Base-by-base conservation (phyloP, 1,140 invertebrate genomes). In the honey bee (Apis mellifera) region DNA sequence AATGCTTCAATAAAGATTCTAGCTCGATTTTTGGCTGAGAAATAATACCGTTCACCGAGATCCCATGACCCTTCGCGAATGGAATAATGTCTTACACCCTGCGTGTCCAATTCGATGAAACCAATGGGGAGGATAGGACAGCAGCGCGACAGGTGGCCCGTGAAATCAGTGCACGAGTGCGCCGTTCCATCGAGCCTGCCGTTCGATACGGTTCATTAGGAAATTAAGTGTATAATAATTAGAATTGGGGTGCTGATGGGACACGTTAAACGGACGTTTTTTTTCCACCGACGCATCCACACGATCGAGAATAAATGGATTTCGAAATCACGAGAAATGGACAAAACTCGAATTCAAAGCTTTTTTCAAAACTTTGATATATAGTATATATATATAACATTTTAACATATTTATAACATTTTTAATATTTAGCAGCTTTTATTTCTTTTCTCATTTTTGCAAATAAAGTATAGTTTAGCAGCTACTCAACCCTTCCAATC, bases 121-220 rank as follows among this genome's bases (percentile, higher is more conserved):
- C 87, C 84, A 87, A 90, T 86, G 86, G 89, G 90, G 90, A 86
- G 90, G 86, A 87, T 83, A 87, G 86, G 52, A 86, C 85, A 88
- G 72, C 70, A 86, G 84, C 85, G 92, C 90, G 93, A 94, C 93
- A 94, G 93, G 93, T 94, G 93, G 93, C 90, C 93, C 93, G 93
- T 93, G 93, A 94, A 93, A 94, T 94, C 93, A 89, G 89, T 90
- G 87, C 90, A 91, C 91, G 90, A 92, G 90, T 90, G 80, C 86
- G 88, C 83, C 86, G 85, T 87, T 83, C 79, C 83, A 82, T 90
- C 90, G 84, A 84, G 87, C 89, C 90, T 83, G 69, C 65, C 87
- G 60, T 78, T 78, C 89, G 92, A 90, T 89, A 89, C 89, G 92
- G 84, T 89, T 93, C 93, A 94, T 94, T 93, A 92, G 72, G 83